Base-by-base conservation (phyloP, 2,797 vertebrate species). In the Platyrinchus mystaceus region DNA sequence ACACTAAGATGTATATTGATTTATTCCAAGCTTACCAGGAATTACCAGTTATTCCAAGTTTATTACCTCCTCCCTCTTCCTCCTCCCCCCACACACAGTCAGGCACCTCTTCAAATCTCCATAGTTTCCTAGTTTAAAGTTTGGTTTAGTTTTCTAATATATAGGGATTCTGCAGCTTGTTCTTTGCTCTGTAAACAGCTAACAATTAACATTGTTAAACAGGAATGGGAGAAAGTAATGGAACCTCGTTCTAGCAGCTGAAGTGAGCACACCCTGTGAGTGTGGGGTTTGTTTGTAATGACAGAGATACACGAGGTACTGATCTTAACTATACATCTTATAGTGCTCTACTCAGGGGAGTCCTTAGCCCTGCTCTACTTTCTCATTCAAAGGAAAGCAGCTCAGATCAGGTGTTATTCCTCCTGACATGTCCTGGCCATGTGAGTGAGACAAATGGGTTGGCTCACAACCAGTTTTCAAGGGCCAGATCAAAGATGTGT, bases 61-160 rank as follows among this genome's bases (percentile, higher is more conserved):
- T 43, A 43, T 18, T 43, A n/a, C n/a, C n/a, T n/a, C n/a, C n/a
- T n/a, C n/a, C 53, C 53, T 55, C 19, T 4, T 8, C 2, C 11
- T 2, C 12, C 12, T 36, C 4, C 7, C 27, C 3, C 12, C 2
- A 44, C 6, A 3, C 3, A 21, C 9, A 52, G 13, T 36, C 37
- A 74, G 26, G 24, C 36, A 44, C 24, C 39, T 90, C 37, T 84
- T 71, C 28, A 78, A 49, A 71, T 37, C 7, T 55, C 68, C 36
- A 43, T 21, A 41, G 18, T 83, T 87, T 74, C 36, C 41, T 30
- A 59, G n/a, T 68, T 89, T 39, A 49, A 91, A 73, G 12, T 49
- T n/a, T 84, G 41, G 7, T 53, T 85, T 75, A 26, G 19, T 53
- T 87, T 87, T 68, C 53, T 74, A 43, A 41, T 21, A 32, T 5